Conservation (phyloP, 2,888 invertebrate species). For the Cerastis leucographa region DNA sequence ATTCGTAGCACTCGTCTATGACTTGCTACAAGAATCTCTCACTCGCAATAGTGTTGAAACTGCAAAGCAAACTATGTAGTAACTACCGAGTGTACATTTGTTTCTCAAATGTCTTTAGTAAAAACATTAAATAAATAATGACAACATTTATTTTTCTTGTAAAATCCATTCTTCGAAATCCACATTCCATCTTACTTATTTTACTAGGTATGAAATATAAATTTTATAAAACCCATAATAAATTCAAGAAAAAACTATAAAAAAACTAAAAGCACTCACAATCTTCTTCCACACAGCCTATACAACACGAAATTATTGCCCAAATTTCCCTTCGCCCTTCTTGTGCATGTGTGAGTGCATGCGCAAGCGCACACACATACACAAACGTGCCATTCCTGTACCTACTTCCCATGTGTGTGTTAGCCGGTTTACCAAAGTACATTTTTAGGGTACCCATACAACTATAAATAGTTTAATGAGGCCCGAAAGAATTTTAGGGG, state of each 20-base stretch:
- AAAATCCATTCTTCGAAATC: background rate
- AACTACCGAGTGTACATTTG: too few species aligned
- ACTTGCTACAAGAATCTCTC: conserved; percentile 17
- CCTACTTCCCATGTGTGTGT: conserved; percentile 68
- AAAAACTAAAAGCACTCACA: conserved; percentile 59
- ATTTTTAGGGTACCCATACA: conserved; percentile 84
- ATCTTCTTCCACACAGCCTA: conserved; percentile 42
- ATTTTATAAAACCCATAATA: background rate
- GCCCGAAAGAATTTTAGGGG: conserved; percentile 71
- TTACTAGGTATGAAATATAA: too few species aligned
- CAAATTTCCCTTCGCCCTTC: conserved; percentile 89
- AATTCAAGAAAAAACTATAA: background rate
- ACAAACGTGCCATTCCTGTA: conserved; percentile 24
- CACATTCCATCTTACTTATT: background rate
- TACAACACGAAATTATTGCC: conserved; percentile 84
- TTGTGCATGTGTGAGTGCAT: conserved; percentile 70
- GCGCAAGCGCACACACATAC: conserved; percentile 69
- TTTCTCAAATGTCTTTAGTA: background rate
- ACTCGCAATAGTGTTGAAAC: background rate
- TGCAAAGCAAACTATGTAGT: background rate
- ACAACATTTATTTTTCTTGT: background rate
- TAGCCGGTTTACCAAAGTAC: conserved; percentile 84
- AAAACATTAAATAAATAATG: background rate
- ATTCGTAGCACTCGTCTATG: conserved; percentile 40
- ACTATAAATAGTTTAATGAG: conserved; percentile 80